Percentiles rank a stretch among this genome's conserved stretches.
Conservation (phyloP, 2,113 vertebrate genomes). For the Chaenogobius annularis region DNA sequence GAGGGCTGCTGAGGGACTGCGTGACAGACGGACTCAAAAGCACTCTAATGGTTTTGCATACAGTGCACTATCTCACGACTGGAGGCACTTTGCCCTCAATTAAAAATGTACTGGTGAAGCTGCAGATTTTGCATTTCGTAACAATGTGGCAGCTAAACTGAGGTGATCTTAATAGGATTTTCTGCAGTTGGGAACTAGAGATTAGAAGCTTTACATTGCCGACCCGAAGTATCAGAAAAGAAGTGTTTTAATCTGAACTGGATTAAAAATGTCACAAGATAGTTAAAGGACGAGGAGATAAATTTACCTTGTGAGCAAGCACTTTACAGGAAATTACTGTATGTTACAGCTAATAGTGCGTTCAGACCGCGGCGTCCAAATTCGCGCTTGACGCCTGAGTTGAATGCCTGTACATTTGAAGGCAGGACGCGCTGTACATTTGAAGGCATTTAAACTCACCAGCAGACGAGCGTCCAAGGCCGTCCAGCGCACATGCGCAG, state of each 20-base stretch:
- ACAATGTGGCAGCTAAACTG: slow-evolving; percentile 78
- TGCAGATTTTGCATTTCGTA: slow-evolving; percentile 79
- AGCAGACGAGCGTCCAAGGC: too few relatives aligned
- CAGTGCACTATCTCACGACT: slow-evolving; percentile 61
- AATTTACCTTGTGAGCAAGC: slow-evolving; percentile 55
- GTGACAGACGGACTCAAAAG: slow-evolving; percentile 74
- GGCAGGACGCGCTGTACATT: too few relatives aligned
- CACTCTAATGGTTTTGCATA: slow-evolving; percentile 72
- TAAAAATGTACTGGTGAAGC: slow-evolving; percentile 73
- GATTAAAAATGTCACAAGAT: slow-evolving; percentile 65
- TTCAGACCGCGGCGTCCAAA: too few relatives aligned
- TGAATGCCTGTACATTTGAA: too few relatives aligned
- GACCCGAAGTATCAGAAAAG: slow-evolving; percentile 62
- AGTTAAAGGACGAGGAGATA: slow-evolving; percentile 66
- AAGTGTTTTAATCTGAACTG: slow-evolving; percentile 74
- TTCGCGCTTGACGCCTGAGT: too few relatives aligned
- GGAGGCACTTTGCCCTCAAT: slow-evolving; percentile 75
- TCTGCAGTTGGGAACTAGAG: slow-evolving; percentile 78
- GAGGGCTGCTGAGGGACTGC: slow-evolving; percentile 64
- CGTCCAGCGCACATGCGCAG: too few relatives aligned
- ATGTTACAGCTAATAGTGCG: slow-evolving; percentile 19
- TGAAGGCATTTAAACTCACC: too few relatives aligned
- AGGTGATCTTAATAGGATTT: slow-evolving; percentile 85
- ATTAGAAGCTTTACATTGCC: slow-evolving; percentile 79
- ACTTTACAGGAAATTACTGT: slow-evolving; percentile 47